Conservation (phyloP, 2,113 vertebrate genomes). For the Takifugu flavidus region DNA sequence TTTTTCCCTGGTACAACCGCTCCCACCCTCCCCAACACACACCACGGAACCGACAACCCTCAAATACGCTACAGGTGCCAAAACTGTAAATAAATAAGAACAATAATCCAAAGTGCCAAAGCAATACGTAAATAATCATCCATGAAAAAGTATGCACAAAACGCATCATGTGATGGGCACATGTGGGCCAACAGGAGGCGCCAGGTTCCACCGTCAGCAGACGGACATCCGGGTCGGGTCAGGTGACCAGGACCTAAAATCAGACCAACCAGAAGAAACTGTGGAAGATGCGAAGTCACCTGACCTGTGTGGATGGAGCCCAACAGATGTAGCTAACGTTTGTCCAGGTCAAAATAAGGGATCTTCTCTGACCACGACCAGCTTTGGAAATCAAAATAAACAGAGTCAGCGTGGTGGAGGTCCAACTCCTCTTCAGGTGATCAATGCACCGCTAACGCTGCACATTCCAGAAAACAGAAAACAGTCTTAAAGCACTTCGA, state of each 20-base stretch:
- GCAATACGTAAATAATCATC: slow-evolving; percentile 41
- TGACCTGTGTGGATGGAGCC: background rate
- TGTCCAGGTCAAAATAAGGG: too few species aligned
- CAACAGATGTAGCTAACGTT: too few species aligned
- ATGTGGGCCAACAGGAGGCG: slow-evolving; percentile 40
- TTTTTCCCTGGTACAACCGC: slow-evolving; percentile 14
- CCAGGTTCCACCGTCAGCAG: slow-evolving; percentile 27
- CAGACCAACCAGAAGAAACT: background rate
- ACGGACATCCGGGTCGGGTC: background rate
- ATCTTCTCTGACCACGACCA: too few species aligned
- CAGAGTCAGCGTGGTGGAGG: background rate
- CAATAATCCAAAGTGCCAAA: slow-evolving; percentile 50
- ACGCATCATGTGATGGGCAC: slow-evolving; percentile 25
- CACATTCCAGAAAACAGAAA: slow-evolving; percentile 47
- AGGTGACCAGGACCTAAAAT: slow-evolving; percentile 2
- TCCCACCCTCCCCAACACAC: slow-evolving; percentile 1
- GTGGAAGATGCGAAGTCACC: background rate
- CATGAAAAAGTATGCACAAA: slow-evolving; percentile 22
- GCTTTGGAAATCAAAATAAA: background rate
- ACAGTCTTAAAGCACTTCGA: slow-evolving; percentile 55
- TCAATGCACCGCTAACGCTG: slow-evolving; percentile 36
- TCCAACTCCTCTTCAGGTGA: slow-evolving; percentile 11
- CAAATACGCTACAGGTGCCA: slow-evolving; percentile 40
- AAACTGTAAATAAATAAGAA: slow-evolving; percentile 44
- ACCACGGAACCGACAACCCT: slow-evolving; percentile 30